Evolutionary conservation across 2,888 invertebrate genomes (phyloP).

Genomic region (Venusia cambrica): DNA sequence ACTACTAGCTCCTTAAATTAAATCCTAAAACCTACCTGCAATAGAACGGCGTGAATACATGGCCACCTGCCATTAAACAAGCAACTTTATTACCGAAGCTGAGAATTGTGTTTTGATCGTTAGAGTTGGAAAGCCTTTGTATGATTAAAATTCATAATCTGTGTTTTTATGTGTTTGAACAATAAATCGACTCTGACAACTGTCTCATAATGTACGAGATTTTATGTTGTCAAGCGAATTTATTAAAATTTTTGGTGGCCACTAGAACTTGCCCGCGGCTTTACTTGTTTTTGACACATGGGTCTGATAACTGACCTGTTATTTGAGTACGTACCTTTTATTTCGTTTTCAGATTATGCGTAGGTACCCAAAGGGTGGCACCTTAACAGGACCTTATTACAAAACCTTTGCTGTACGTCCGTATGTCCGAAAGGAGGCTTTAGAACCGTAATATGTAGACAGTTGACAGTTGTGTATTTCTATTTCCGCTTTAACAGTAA

Average conservation of each 20-base stretch:
- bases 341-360: too few relatives aligned
- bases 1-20: slow-evolving; percentile 62
- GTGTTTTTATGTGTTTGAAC: slow-evolving; percentile 68
- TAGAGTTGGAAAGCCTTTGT: slow-evolving; percentile 28
- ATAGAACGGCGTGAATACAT: slow-evolving; percentile 33
- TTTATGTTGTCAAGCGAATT: slow-evolving; percentile 52
- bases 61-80: slow-evolving; percentile 26
- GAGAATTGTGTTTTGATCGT: slow-evolving; percentile 30
- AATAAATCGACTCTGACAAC: slow-evolving; percentile 67
- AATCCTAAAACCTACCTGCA: slow-evolving; percentile 49
- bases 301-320: too few relatives aligned
- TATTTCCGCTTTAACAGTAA: too few relatives aligned
- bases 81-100: slow-evolving; percentile 28
- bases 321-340: too few relatives aligned
- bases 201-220: slow-evolving; percentile 59
- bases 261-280: too few relatives aligned
- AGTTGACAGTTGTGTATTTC: too few relatives aligned
- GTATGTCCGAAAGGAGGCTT: too few relatives aligned
- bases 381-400: too few relatives aligned
- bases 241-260: slow-evolving; percentile 59
- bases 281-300: too few relatives aligned
- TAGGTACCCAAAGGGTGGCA: too few relatives aligned
- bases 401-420: too few relatives aligned
- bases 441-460: too few relatives aligned
- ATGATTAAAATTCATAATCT: slow-evolving; percentile 40